Percentiles rank a stretch among this genome's conserved stretches.
Evolutionary conservation across 2,888 invertebrate species (phyloP).

Genomic region (Galeruca laticollis): DNA sequence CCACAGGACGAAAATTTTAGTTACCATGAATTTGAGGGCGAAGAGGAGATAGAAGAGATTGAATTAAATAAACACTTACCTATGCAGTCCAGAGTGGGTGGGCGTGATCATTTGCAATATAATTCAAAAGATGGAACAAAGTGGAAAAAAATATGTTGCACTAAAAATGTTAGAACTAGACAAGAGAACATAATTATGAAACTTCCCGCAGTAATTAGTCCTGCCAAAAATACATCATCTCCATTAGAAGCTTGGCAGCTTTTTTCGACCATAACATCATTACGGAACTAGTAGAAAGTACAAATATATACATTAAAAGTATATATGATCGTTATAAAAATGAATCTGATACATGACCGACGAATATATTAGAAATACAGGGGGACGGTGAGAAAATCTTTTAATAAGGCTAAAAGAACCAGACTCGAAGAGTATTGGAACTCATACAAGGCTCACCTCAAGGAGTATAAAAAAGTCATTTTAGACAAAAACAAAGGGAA

Average conservation of each 20-base stretch:
- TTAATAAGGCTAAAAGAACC: too few relatives aligned
- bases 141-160: slow-evolving; percentile 20
- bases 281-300: slow-evolving; percentile 6
- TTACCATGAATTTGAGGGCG: slow-evolving; percentile 14
- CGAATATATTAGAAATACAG: slow-evolving; percentile 17
- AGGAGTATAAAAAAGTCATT: too few relatives aligned
- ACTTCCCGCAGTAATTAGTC: slow-evolving; percentile 22
- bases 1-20: slow-evolving; percentile 8
- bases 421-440: too few relatives aligned
- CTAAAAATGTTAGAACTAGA: slow-evolving; percentile 25
- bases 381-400: too few relatives aligned
- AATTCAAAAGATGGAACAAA: slow-evolving; percentile 25
- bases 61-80: slow-evolving; percentile 5
- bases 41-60: slow-evolving; percentile 2
- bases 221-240: slow-evolving; percentile 23
- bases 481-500: too few relatives aligned
- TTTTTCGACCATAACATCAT: slow-evolving; percentile 17
- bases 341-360: slow-evolving; percentile 24
- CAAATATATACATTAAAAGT: slow-evolving; percentile 15
- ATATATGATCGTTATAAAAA: slow-evolving; percentile 11
- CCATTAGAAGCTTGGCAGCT: slow-evolving; percentile 17
- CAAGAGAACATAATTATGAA: slow-evolving; percentile 19
- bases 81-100: not conserved
- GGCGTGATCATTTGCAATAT: slow-evolving; percentile 18
- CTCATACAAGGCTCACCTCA: too few relatives aligned